Base-by-base conservation (phyloP, 2,113 vertebrate genomes). In the Vulpes lagopus region DNA sequence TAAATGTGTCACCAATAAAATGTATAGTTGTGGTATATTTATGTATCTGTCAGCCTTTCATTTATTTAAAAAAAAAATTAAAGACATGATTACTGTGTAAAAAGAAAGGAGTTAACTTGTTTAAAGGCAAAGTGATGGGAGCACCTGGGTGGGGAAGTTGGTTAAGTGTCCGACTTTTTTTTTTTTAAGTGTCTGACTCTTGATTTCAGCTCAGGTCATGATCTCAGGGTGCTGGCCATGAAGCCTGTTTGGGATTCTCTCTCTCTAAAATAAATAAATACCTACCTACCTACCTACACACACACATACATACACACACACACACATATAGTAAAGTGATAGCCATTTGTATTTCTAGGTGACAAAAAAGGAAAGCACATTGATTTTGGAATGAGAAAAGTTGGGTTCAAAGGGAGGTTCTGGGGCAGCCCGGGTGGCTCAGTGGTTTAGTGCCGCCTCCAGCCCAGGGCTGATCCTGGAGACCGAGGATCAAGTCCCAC, bases 1-100 rank as follows among this genome's bases (percentile, higher is more conserved):
- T 74, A 71, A 91, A 96, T 87, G 32, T 89, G 12, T 85, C 83
- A 22, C 25, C 91, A 88, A 57, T 86, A 92, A 94, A 94, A 74
- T 62, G 25, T 71, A n/a, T 79, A 55, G 20, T n/a, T 84, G 55
- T 87, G 43, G 71, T 14, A 6, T 76, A 59, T 95, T 65, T 76
- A 57, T 59, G 35, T 87, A 65, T 73, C 35, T 80, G 32, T 38
- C 69, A 71, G 59, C 9, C 8, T 89, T 85, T 93, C 4, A 62
- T 51, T 91, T 81, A 82, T 74, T 38, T 14, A 80, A 94, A 84
- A 69, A 69, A 64, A 8, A 25, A 43, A 15, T 4, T 6, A 73
- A 95, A 71, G 49, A 38, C 59, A 27, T 38, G 55, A 35, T 27
- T 91, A 79, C 11, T 95, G 23, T 74, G 86, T 32, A 91, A 97